These are phyloP conservation scores for Coptodon rendalli DNA, from an alignment of 2,113 vertebrate species.

Conservation along the genomic window DNA sequence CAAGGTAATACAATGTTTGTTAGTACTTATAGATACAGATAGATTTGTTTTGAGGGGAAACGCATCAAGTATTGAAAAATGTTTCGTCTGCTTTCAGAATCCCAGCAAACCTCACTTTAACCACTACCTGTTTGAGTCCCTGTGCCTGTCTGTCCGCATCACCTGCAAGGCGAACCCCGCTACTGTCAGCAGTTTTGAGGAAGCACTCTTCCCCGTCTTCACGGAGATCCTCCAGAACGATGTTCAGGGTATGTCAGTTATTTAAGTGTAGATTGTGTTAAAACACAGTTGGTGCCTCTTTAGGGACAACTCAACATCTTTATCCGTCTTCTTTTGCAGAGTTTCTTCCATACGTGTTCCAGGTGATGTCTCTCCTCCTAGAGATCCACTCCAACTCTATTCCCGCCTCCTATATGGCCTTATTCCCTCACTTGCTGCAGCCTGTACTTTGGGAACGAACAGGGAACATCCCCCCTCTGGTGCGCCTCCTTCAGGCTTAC, in stretches of 20 bases:
- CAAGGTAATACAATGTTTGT: slow-evolving; percentile 80
- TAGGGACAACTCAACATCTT: not conserved
- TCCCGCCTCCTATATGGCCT: slow-evolving; percentile 89
- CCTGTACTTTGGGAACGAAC: slow-evolving; percentile 93
- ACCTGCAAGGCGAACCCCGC: slow-evolving; percentile 90
- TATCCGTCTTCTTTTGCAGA: slow-evolving; percentile 68
- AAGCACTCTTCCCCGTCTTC: slow-evolving; percentile 95
- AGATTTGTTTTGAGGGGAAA: not conserved
- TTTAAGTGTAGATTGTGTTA: not conserved
- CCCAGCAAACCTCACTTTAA: slow-evolving; percentile 99
- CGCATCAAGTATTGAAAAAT: not conserved
- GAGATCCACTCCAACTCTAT: slow-evolving; percentile 91
- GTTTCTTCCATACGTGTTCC: slow-evolving; percentile 97
- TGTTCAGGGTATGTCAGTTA: slow-evolving; percentile 83
- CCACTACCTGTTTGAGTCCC: slow-evolving; percentile 98
- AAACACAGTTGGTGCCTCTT: not conserved
- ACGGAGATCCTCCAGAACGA: slow-evolving; percentile 97
- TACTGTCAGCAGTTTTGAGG: slow-evolving; percentile 91
- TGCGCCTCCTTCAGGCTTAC: slow-evolving; percentile 93
- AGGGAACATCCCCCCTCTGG: slow-evolving; percentile 94
- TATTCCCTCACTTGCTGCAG: slow-evolving; percentile 96
- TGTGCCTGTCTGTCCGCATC: slow-evolving; percentile 93
- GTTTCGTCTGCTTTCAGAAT: slow-evolving; percentile 74
- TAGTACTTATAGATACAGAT: not conserved
- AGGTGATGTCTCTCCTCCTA: slow-evolving; percentile 98